phyloP scores from a whole-genome alignment of 2,888 invertebrate genomes.

The Polydrusus pterygomalis region DNA sequence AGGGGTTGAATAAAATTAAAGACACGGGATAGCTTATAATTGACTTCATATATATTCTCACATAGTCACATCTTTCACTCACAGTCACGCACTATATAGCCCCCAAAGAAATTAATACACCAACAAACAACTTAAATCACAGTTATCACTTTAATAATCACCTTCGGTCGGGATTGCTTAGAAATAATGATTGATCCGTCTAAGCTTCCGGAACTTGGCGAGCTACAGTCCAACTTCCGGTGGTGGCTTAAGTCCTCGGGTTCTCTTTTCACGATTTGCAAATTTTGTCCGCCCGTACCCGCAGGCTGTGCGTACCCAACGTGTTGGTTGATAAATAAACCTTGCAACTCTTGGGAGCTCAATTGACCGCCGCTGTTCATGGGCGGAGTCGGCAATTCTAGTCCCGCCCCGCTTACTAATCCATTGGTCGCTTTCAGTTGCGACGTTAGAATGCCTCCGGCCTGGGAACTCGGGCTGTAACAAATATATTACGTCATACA shows the following conservation, averaged over 20 bases:
- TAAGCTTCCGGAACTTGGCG: slow-evolving; percentile 72
- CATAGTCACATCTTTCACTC: slow-evolving; percentile 41
- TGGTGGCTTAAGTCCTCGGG: slow-evolving; percentile 86
- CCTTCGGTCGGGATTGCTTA: slow-evolving; percentile 76
- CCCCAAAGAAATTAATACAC: slow-evolving; percentile 52
- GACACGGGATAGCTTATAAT: slow-evolving; percentile 40
- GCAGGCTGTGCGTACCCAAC: slow-evolving; percentile 75
- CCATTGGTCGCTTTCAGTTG: slow-evolving; percentile 83
- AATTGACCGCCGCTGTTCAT: slow-evolving; percentile 74
- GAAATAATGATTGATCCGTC: slow-evolving; percentile 77
- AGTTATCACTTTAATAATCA: slow-evolving; percentile 67
- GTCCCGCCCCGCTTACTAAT: slow-evolving; percentile 81
- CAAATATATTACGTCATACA: slow-evolving; percentile 67
- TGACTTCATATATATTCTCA: slow-evolving; percentile 32
- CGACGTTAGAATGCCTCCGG: slow-evolving; percentile 77
- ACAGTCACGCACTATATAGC: slow-evolving; percentile 37
- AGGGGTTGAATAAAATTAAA: slow-evolving; percentile 38
- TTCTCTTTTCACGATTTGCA: slow-evolving; percentile 85
- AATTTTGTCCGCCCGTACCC: slow-evolving; percentile 73
- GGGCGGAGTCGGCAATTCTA: slow-evolving; percentile 73
- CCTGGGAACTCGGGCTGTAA: slow-evolving; percentile 72
- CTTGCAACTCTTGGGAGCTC: slow-evolving; percentile 76
- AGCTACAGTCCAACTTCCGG: slow-evolving; percentile 79
- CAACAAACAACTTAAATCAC: slow-evolving; percentile 52
- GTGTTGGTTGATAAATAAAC: slow-evolving; percentile 77